Evolutionary conservation across 1,140 invertebrate species (phyloP).

Genomic region (Ladona fulva): DNA sequence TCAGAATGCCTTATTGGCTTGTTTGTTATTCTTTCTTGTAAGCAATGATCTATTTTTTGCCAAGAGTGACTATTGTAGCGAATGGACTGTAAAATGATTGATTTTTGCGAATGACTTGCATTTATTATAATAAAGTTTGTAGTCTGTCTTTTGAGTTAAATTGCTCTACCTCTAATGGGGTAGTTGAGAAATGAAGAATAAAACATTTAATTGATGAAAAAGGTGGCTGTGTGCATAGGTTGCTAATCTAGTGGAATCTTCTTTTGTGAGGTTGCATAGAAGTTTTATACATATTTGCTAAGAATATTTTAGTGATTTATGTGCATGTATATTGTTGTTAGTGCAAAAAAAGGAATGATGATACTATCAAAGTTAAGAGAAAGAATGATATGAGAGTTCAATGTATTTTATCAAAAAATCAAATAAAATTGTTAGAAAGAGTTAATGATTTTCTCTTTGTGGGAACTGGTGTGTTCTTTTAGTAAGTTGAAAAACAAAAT

Average conservation of each 20-base stretch:
- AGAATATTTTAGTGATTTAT: background rate
- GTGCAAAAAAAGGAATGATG: background rate
- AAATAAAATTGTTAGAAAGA: background rate
- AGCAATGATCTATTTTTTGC: background rate
- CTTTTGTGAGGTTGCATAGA: background rate
- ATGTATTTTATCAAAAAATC: slow-evolving; percentile 6
- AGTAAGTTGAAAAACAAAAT: too few relatives aligned
- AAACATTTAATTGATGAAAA: background rate
- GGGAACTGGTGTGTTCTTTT: too few relatives aligned
- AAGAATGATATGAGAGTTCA: background rate
- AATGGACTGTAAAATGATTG: background rate
- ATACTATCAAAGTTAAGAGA: background rate
- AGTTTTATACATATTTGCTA: slow-evolving; percentile 4
- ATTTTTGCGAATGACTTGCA: background rate
- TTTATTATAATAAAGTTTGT: background rate
- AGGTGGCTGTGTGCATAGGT: background rate
- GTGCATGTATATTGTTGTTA: background rate
- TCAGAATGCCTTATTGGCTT: background rate
- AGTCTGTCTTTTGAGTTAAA: background rate
- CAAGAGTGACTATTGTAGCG: background rate
- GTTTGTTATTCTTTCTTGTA: background rate
- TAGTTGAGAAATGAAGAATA: background rate
- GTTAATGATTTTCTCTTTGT: too few relatives aligned
- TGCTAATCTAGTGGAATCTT: background rate
- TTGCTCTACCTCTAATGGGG: background rate